These are phyloP conservation scores for Hozukius guyotensis DNA, from an alignment of 2,797 vertebrate genomes.

Conservation along the genomic window DNA sequence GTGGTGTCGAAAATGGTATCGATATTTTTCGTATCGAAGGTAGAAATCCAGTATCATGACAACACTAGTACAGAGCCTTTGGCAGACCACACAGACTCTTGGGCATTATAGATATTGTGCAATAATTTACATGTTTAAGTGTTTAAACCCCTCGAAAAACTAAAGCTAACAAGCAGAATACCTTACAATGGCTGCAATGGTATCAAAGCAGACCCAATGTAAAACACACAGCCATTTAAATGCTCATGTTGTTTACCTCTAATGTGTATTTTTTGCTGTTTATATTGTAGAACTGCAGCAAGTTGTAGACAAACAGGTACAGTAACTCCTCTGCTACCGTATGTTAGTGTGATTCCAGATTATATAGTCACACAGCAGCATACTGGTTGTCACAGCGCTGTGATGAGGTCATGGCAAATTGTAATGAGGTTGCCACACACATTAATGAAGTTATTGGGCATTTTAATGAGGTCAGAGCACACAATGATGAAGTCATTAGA, in stretches of 20 bases:
- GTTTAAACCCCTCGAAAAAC: neutral
- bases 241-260: neutral
- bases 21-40: too few relatives aligned
- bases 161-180: neutral
- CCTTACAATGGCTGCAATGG: neutral
- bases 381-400: constrained; percentile 9
- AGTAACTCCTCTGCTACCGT: neutral
- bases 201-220: neutral
- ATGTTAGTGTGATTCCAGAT: neutral
- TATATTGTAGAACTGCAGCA: neutral
- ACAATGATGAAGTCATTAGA: constrained; percentile 59
- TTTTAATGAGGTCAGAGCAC: constrained; percentile 68
- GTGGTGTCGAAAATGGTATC: too few relatives aligned
- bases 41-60: too few relatives aligned
- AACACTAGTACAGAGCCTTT: too few relatives aligned
- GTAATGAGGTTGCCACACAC: constrained; percentile 67
- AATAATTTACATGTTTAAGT: too few relatives aligned
- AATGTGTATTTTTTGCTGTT: neutral
- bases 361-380: neutral
- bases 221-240: neutral
- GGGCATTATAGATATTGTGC: too few relatives aligned
- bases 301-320: neutral
- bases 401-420: constrained; percentile 59
- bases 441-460: constrained; percentile 63
- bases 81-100: too few relatives aligned